Evolutionary conservation across 2,113 vertebrate genomes (phyloP).

Genomic region (Euleptes europaea): DNA sequence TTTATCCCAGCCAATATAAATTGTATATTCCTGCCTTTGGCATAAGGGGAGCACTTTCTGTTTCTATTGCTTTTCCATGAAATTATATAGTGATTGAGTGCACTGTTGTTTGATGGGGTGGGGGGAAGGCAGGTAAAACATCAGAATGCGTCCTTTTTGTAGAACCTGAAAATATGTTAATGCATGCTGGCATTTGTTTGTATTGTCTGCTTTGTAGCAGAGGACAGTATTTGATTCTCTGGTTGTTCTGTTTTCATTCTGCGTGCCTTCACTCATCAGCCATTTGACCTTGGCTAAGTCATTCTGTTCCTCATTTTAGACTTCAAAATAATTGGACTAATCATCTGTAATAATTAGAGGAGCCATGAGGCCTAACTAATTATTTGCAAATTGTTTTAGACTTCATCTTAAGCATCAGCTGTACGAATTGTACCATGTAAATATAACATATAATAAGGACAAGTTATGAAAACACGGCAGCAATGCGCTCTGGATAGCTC

Average conservation of each 20-base stretch:
- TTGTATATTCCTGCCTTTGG: not conserved
- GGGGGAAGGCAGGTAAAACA: not conserved
- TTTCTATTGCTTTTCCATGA: not conserved
- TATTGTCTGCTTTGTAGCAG: not conserved
- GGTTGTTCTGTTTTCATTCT: not conserved
- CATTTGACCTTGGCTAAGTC: slow-evolving; percentile 19
- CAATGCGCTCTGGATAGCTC: not conserved
- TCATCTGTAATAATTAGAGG: slow-evolving; percentile 23
- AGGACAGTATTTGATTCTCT: not conserved
- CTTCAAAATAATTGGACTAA: slow-evolving; percentile 33
- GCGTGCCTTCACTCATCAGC: not conserved
- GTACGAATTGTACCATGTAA: not conserved
- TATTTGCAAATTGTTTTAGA: slow-evolving; percentile 25
- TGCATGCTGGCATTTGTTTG: not conserved
- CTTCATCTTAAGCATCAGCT: slow-evolving; percentile 1
- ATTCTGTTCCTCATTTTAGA: slow-evolving; percentile 14
- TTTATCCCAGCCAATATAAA: not conserved
- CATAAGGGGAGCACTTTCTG: not conserved
- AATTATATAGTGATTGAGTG: not conserved
- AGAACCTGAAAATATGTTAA: not conserved
- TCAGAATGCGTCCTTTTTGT: not conserved
- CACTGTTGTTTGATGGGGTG: not conserved
- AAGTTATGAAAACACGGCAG: not conserved
- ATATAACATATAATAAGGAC: not conserved
- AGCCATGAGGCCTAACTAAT: slow-evolving; percentile 18